Evolutionary conservation across 2,113 vertebrate genomes (phyloP).

Genomic region (Tupaia chinensis): DNA sequence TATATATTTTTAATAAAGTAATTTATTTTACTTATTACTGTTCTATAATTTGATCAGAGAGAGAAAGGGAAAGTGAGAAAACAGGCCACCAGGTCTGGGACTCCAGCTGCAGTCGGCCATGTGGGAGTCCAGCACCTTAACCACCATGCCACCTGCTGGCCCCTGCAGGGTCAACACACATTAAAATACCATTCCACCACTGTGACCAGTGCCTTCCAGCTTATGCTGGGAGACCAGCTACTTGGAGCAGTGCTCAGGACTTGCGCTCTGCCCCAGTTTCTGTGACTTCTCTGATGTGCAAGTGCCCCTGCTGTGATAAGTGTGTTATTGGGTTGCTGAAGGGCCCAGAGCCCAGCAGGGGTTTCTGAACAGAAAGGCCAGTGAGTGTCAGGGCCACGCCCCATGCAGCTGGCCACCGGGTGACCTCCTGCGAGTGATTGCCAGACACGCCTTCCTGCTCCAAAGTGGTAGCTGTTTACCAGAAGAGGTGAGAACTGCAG

Average conservation of each 20-base stretch:
- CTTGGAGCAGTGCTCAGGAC: slow-evolving; percentile 30
- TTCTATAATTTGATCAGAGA: too few species aligned
- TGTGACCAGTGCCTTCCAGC: not conserved
- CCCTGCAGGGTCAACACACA: not conserved
- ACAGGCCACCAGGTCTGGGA: too few species aligned
- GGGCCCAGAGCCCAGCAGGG: slow-evolving; percentile 69
- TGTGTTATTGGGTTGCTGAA: slow-evolving; percentile 58
- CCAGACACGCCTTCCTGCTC: not conserved
- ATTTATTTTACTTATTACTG: too few species aligned
- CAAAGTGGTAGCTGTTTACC: slow-evolving; percentile 52
- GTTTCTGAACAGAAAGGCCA: slow-evolving; percentile 63
- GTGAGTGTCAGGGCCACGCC: slow-evolving; percentile 14
- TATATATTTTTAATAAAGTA: not conserved
- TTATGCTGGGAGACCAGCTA: not conserved
- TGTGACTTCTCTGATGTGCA: slow-evolving; percentile 61
- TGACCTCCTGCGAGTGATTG: slow-evolving; percentile 22
- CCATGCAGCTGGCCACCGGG: slow-evolving; percentile 30
- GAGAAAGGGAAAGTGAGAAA: too few species aligned
- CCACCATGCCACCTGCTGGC: too few species aligned
- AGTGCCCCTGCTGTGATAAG: slow-evolving; percentile 65
- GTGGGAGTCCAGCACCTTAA: too few species aligned
- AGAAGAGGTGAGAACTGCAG: slow-evolving; percentile 39
- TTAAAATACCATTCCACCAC: not conserved
- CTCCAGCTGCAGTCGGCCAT: too few species aligned
- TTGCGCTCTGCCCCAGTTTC: not conserved